Conservation (phyloP, 2,113 vertebrate species). For the Muntiacus reevesi region DNA sequence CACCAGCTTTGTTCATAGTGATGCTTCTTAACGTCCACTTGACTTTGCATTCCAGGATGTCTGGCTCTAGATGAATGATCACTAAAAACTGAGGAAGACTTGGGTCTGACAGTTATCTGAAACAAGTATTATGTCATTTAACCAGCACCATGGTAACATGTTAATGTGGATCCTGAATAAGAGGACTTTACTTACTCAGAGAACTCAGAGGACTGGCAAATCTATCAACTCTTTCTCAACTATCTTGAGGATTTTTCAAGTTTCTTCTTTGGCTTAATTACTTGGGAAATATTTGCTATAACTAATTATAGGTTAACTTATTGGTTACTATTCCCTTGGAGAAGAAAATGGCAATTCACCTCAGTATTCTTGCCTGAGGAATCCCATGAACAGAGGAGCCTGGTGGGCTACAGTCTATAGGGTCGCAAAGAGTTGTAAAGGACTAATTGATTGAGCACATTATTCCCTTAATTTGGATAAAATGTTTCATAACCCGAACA, state of each 20-base stretch:
- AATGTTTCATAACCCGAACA: neutral
- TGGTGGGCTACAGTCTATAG: neutral
- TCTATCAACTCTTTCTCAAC: neutral
- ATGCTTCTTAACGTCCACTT: neutral
- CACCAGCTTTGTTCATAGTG: neutral
- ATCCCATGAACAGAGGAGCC: neutral
- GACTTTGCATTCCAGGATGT: neutral
- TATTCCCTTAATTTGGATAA: neutral
- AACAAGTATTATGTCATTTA: neutral
- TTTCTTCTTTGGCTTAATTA: neutral
- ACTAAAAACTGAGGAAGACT: neutral
- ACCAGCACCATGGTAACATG: rapidly evolving
- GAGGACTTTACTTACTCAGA: no score
- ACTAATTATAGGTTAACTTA: neutral
- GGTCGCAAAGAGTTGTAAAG: neutral
- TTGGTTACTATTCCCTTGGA: neutral
- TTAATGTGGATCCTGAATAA: neutral
- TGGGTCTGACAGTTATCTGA: neutral
- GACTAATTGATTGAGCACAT: neutral
- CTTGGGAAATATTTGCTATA: neutral
- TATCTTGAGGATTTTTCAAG: neutral
- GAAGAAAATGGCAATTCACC: neutral
- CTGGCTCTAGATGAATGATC: neutral
- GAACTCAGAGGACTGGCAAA: rapidly evolving
- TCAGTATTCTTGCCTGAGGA: neutral